Base-by-base conservation (phyloP, 2,113 vertebrate species). In the Steatornis caripensis region DNA sequence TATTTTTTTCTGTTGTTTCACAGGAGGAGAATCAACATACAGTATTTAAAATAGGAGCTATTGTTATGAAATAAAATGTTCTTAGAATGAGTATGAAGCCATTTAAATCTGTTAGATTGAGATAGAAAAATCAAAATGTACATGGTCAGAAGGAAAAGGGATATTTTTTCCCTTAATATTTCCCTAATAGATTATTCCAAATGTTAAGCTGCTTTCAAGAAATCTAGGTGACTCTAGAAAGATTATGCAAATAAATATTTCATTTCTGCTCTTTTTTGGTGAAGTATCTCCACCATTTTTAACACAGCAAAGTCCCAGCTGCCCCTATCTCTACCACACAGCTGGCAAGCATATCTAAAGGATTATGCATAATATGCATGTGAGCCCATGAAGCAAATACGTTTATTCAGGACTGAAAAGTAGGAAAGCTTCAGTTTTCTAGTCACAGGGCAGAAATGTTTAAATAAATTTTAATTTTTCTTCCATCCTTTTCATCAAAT, bases 291-390 rank as follows among this genome's bases (percentile, higher is more conserved):
- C 90, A 82, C 93, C 89, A 84, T 84, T 95, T 97, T 94, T 95
- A 91, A 96, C 54, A 61, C 79, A 97, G 97, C 87, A 90, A 98
- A 97, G 98, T 98, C 98, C 98, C 98, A 98, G 95, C 97, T 96
- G 92, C 87, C 96, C 93, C 91, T 99, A 99, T 99, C 99, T 99
- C 98, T 98, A 97, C 98, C 98, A 98, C 98, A 98, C 99, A 99
- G 99, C 99, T 99, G 99, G 98, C 95, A 98, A 99, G 98, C 98
- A 98, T 98, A 98, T 97, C 99, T 98, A 98, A 99, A 98, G 99
- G 99, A 99, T 99, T 99, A 99, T 98, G 98, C 97, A 97, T 97
- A 95, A 97, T 90, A 70, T 49, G 41, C 97, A 89, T 93, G 91
- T 90, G 95, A 97, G 82, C 86, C 83, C 19, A 66, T 39, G 87